Evolutionary conservation across 1,140 invertebrate genomes (phyloP), one percentile per base, ranked within the genome.

Genomic region (Ptiloglossa arizonensis): DNA sequence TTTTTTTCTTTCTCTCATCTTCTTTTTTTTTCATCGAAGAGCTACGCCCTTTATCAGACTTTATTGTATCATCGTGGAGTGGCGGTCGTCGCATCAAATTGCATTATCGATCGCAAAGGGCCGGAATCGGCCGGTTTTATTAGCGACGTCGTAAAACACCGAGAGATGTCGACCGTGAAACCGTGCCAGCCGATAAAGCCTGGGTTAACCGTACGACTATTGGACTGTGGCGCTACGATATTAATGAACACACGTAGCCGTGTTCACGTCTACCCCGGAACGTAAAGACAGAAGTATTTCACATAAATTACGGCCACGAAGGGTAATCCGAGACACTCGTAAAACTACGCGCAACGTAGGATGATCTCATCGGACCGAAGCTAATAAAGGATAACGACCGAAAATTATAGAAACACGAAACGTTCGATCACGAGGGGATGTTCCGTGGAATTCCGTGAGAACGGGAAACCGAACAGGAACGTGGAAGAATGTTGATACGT

Each of bases 91-190:
- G 13, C 9, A 41, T 41, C 41, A 41, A 41, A 41, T 41, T 41
- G 41, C 41, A 41, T 41, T 41, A 41, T 41, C 41, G 41, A 41
- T 41, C 41, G 8, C 8, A 6, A 35, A 35, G 41, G 41, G 41
- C 41, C 17, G 50, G 50, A 54, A 54, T 54, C 50, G 50, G 22
- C n/a, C 8, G n/a, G 48, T 54, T 54, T 54, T 54, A 54, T 54
- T 54, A 54, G 50, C 50, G 50, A 11, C 22, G 8, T 24, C 50
- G 50, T 54, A 54, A 54, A 54, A 22, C 50, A 24, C 11, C n/a
- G 22, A 54, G 50, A 24, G 50, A 54, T 8, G 48, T 54, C n/a
- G 50, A 54, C 50, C 50, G 50, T 54, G 50, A 54, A 54, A 54
- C 50, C 6, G 50, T 54, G 50, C 50, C 50, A 54, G 22, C 50